A percentile compares a stretch with the other conserved stretches of the same genome.
Evolutionary conservation across 2,797 vertebrate species (phyloP).

Genomic region (Rhinoraja longicauda): DNA sequence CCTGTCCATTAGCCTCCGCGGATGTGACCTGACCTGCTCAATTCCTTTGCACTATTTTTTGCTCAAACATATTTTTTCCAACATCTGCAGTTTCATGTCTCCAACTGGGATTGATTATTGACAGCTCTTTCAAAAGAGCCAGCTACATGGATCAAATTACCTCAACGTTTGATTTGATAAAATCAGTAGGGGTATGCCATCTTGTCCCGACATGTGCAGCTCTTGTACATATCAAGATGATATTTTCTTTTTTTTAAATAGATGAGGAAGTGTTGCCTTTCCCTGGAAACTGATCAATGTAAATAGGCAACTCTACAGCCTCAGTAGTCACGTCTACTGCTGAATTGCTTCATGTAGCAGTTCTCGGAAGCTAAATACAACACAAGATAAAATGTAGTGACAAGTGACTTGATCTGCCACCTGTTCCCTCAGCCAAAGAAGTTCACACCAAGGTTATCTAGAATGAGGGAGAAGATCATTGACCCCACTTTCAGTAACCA

Average conservation of each 20-base stretch:
- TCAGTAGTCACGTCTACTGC: not conserved
- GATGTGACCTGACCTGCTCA: too few species aligned
- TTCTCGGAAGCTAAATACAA: not conserved
- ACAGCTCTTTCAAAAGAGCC: not conserved
- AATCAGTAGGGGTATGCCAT: not conserved
- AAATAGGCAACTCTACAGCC: not conserved
- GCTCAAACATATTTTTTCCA: too few species aligned
- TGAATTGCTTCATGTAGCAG: not conserved
- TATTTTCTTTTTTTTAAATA: not conserved
- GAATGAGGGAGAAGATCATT: not conserved
- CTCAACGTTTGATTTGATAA: not conserved
- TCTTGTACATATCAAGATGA: not conserved
- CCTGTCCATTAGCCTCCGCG: too few species aligned
- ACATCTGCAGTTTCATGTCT: too few species aligned
- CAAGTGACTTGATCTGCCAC: conserved; percentile 7
- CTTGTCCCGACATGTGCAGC: not conserved
- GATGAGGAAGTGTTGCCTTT: not conserved
- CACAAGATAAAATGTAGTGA: not conserved
- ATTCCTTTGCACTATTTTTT: too few species aligned
- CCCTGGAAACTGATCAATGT: not conserved
- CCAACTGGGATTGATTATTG: not conserved
- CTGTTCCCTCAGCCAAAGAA: not conserved
- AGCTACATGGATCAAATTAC: not conserved
- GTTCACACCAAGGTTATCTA: not conserved
- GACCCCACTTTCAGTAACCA: not conserved